phyloP scores from a whole-genome alignment of 2,797 vertebrate species.

The Megalops cyprinoides region DNA sequence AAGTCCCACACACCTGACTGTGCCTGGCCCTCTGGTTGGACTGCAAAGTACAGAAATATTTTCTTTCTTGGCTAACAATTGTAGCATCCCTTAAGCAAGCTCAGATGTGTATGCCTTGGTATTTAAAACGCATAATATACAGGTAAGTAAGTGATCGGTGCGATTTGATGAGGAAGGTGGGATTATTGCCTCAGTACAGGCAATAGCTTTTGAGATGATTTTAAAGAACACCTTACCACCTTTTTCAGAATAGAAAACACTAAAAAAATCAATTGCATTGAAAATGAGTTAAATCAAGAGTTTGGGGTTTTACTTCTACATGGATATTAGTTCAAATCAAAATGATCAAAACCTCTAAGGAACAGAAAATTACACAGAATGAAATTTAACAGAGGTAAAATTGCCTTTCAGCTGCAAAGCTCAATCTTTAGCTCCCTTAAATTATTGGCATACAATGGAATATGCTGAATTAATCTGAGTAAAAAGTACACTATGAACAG shows the following conservation, averaged over 20 bases:
- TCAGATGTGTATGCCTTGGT: neutral
- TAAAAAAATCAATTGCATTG: too few relatives aligned
- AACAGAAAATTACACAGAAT: constrained; percentile 62
- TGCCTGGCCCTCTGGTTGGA: too few relatives aligned
- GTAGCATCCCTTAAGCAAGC: too few relatives aligned
- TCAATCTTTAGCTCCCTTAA: constrained; percentile 17
- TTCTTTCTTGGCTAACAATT: too few relatives aligned
- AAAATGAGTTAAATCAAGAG: too few relatives aligned
- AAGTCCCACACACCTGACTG: too few relatives aligned
- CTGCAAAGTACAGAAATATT: too few relatives aligned
- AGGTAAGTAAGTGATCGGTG: neutral
- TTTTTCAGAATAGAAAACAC: constrained; percentile 20
- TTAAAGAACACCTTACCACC: neutral
- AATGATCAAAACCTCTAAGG: constrained; percentile 49
- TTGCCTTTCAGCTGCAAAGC: constrained; percentile 66
- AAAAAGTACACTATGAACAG: constrained; percentile 11
- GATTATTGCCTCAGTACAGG: neutral
- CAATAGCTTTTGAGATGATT: neutral
- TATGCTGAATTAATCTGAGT: constrained; percentile 30
- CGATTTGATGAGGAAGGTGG: neutral
- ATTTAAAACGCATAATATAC: too few relatives aligned
- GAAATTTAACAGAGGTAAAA: constrained; percentile 65
- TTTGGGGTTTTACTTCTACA: constrained; percentile 38
- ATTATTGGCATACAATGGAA: constrained; percentile 41
- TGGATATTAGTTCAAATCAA: constrained; percentile 53